Base-by-base conservation (phyloP, 2,797 vertebrate genomes). In the Aulostomus chinensis region DNA sequence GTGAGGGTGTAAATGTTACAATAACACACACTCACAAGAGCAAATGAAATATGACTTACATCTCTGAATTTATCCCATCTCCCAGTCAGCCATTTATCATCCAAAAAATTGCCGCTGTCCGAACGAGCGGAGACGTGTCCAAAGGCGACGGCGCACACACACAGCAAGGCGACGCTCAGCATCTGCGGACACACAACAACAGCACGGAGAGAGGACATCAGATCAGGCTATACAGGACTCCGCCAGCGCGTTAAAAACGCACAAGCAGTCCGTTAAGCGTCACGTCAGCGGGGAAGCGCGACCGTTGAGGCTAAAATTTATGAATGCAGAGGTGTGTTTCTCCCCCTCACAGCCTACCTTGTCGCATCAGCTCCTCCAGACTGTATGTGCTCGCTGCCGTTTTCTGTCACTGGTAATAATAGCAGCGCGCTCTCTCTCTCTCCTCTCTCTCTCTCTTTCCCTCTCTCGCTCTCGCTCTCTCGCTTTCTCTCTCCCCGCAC, bases 21-120 rank as follows among this genome's bases (percentile, higher is more conserved):
- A n/a, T n/a, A n/a, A n/a, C n/a, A n/a, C n/a, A n/a, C n/a, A n/a
- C n/a, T 4, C 4, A 12, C 13, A 1, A 31, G n/a, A 50, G 51
- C 9, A 12, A 25, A 31, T 42, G 39, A 58, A 63, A 59, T 9
- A 15, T 42, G 9, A 96, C 95, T 94, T 89, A 98, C 95, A 84
- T 97, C 95, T 91, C 95, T 91, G 84, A 98, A 98, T 94, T 92
- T 93, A 83, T 98, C 96, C 95, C 95, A 98, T 85, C 94, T 93
- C 15, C 92, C 95, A 13, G 90, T 88, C 60, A 95, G 93, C 95
- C 95, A 96, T 90, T 96, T 94, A 86, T 97, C 95, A 75, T 97
- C 95, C 91, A 97, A 88, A 83, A 96, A 96, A 97, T 96, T 96
- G 45, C 94, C 92, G 90, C 88, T 90, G 89, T 94, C 93, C 56